These are phyloP conservation scores for Drosophila recens DNA, from an alignment of 2,888 invertebrate species.

Conservation along the genomic window DNA sequence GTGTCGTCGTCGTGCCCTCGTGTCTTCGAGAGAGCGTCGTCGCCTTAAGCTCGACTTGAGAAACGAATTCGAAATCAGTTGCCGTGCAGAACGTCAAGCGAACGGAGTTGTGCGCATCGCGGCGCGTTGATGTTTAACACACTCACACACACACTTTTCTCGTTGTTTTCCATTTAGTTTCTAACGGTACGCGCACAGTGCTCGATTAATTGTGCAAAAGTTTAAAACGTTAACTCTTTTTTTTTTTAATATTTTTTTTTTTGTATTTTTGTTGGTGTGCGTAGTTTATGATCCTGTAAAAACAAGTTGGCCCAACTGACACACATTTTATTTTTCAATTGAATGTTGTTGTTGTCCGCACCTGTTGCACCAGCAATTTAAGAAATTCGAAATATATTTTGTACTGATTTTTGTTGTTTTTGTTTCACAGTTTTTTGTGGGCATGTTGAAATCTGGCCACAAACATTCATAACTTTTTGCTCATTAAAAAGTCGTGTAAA, in stretches of 20 bases:
- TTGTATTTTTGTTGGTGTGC: constrained; percentile 12
- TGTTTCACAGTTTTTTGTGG: constrained; percentile 27
- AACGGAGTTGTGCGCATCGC: constrained; percentile 60
- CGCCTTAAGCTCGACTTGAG: constrained; percentile 49
- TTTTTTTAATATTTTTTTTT: constrained; percentile 4
- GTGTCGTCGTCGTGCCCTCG: constrained; percentile 9
- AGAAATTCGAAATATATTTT: constrained; percentile 24
- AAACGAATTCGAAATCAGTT: constrained; percentile 53
- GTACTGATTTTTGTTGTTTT: constrained; percentile 21
- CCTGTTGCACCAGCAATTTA: constrained; percentile 26
- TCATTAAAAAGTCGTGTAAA: constrained; percentile 23
- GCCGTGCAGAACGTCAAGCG: constrained; percentile 62
- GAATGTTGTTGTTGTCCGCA: constrained; percentile 14
- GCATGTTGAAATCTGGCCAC: constrained; percentile 18
- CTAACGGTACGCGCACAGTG: constrained; percentile 53
- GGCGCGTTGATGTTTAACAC: constrained; percentile 32
- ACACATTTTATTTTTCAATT: constrained; percentile 1
- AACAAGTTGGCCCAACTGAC: constrained; percentile 1
- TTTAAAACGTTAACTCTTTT: constrained; percentile 17
- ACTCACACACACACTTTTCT: constrained; percentile 7
- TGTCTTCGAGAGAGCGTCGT: constrained; percentile 29
- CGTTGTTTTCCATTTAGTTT: constrained; percentile 27
- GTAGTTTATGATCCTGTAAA: constrained; percentile 6
- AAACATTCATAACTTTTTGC: constrained; percentile 50
- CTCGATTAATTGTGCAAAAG: constrained; percentile 37